Conservation (phyloP, 2,797 vertebrate genomes). For the Masticophis lateralis region DNA sequence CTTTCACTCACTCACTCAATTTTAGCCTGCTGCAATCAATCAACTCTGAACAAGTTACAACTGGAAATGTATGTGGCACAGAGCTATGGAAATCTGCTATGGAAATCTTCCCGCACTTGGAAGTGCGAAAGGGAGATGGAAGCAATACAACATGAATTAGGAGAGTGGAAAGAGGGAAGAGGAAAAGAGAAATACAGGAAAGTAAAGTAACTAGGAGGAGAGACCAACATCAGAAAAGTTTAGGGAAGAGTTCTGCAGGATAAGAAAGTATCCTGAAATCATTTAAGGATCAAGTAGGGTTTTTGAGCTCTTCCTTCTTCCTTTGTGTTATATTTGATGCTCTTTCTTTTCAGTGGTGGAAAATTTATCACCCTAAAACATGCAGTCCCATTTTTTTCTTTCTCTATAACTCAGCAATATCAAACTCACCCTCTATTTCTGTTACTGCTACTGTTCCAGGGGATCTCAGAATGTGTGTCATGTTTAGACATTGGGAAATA, state of each 20-base stretch:
- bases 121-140: background rate
- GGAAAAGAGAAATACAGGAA: background rate
- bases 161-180: background rate
- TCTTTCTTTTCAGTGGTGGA: background rate
- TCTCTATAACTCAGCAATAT: background rate
- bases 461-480: background rate
- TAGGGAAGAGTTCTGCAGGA: background rate
- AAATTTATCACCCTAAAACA: background rate
- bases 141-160: background rate
- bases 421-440: background rate
- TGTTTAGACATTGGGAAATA: background rate
- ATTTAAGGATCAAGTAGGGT: background rate
- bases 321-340: background rate
- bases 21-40: background rate
- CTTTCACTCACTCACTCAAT: background rate
- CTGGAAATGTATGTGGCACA: background rate
- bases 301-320: background rate
- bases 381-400: background rate
- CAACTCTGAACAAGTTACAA: background rate
- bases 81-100: background rate
- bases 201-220: background rate
- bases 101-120: background rate
- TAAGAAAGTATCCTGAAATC: background rate
- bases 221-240: background rate
- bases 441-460: background rate